Conservation (phyloP, 92 coral and sea anemone species). For the Diadumene lineata region DNA sequence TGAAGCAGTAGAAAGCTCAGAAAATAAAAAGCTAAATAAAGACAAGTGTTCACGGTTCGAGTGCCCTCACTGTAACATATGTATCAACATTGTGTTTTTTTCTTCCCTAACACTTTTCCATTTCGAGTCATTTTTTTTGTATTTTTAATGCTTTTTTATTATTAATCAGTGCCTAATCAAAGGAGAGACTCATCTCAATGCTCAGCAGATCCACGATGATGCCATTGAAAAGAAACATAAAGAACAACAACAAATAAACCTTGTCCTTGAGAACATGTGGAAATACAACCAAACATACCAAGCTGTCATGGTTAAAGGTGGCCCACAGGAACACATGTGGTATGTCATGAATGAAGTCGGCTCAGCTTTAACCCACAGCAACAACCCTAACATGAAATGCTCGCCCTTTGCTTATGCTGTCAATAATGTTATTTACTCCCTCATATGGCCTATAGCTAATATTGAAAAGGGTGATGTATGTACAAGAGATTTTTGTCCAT, state of each 20-base stretch:
- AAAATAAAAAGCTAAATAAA: too few relatives aligned
- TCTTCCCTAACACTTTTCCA: too few relatives aligned
- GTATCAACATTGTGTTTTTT: too few relatives aligned
- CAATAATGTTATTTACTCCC: slow-evolving; percentile 61
- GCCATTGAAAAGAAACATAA: slow-evolving; percentile 53
- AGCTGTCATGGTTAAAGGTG: slow-evolving; percentile 57
- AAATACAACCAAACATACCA: slow-evolving; percentile 83
- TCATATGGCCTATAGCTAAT: slow-evolving; percentile 73
- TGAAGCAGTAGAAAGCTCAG: too few relatives aligned
- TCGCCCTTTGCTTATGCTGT: slow-evolving; percentile 81
- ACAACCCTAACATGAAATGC: slow-evolving; percentile 71
- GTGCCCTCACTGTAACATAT: too few relatives aligned
- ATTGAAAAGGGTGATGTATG: slow-evolving; percentile 61
- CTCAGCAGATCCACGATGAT: slow-evolving; percentile 64
- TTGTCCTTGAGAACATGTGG: slow-evolving; percentile 73
- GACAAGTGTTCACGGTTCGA: too few relatives aligned
- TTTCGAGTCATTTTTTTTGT: too few relatives aligned
- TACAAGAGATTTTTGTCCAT: slow-evolving; percentile 68
- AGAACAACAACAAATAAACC: slow-evolving; percentile 12
- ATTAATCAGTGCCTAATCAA: slow-evolving; percentile 58
- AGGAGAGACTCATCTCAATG: slow-evolving; percentile 70
- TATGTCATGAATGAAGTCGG: slow-evolving; percentile 80
- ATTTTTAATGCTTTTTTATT: background rate
- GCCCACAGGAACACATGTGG: slow-evolving; percentile 66
- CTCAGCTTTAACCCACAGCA: slow-evolving; percentile 66